phyloP scores from a whole-genome alignment of 1,140 invertebrate species.

The Nylanderia fulva region DNA sequence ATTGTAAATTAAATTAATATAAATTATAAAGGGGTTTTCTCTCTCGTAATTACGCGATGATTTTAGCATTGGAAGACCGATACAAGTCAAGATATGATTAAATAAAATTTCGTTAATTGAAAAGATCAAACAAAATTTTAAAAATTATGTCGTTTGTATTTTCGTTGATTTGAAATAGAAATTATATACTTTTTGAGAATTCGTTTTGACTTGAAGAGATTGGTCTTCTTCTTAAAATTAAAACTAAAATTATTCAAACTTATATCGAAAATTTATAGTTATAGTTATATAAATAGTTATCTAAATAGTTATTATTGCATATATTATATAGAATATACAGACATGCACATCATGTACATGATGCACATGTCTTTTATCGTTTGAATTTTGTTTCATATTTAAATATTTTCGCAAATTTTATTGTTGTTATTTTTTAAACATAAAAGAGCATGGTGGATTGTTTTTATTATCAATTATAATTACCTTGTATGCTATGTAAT shows the following conservation, averaged over 20 bases:
- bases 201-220: not conserved
- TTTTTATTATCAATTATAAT: not conserved
- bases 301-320: not conserved
- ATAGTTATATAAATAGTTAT: conserved; percentile 10
- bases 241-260: not conserved
- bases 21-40: not conserved
- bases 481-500: not conserved
- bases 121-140: not conserved
- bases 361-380: not conserved
- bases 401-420: not conserved
- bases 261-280: not conserved
- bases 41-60: not conserved
- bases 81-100: not conserved
- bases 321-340: not conserved
- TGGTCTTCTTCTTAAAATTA: not conserved
- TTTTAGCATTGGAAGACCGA: not conserved
- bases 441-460: not conserved
- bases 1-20: conserved; percentile 27
- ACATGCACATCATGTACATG: not conserved
- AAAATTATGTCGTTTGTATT: not conserved
- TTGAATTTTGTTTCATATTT: not conserved
- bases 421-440: not conserved
- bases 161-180: not conserved
- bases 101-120: not conserved
- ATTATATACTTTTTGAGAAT: conserved; percentile 1